Base-by-base conservation (phyloP, 2,113 vertebrate genomes). In the Myocastor coypus region DNA sequence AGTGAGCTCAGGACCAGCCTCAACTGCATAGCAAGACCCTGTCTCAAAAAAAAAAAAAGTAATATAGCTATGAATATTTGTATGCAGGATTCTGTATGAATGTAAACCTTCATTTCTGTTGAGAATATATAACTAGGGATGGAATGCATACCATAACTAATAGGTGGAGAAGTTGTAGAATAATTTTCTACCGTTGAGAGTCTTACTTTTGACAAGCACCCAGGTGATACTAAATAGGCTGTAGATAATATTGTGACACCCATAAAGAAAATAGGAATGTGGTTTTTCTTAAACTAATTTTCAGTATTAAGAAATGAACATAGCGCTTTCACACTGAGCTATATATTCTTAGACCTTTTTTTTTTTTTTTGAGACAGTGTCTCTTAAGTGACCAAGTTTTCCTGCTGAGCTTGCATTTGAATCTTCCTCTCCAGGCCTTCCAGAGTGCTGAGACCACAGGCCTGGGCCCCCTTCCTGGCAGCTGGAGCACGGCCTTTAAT, bases 181-280 rank as follows among this genome's bases (percentile, higher is more conserved):
- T 28, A 69, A 2, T 59, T 94, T 75, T 93, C 55, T 75, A 61
- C 75, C 26, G 17, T 82, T 30, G 30, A 88, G 55, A 88, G 32
- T 78, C 68, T 88, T 30, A 61, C 89, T 95, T 93, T 82, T 87
- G 37, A 66, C 32, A 89, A 30, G 22, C 32, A 82, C 30, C 59
- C 59, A 78, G 50, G 42, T 91, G 77, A 26, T 84, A n/a, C 46
- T 78, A 61, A 28, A 16, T 77, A 88, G 32, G 12, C 68, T 93
- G 0, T 57, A 66, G 57, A 30, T 69, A 7, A 37, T 55, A 24
- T 61, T 57, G 59, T 80, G 57, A 46, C 26, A 37, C 17, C 64
- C 96, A 37, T 63, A 63, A 57, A 83, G 50, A 37, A 83, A 68
- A 91, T 30, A 50, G 16, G 61, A 91, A 22, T 7, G 1, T 64